Conservation (phyloP, 2,888 invertebrate species). For the Pyrgus malvae region DNA sequence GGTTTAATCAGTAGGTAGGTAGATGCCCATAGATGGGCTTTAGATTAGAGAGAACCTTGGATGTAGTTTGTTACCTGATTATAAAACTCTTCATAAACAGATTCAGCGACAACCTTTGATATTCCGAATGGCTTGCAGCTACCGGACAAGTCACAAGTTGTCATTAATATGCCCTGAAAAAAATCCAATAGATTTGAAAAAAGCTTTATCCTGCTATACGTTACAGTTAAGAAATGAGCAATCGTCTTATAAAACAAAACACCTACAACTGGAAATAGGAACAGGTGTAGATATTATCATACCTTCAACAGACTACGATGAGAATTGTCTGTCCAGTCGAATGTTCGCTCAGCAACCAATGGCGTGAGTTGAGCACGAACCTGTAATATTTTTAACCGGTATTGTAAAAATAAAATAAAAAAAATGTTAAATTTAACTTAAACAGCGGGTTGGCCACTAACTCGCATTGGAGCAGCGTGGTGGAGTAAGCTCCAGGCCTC, state of each 20-base stretch:
- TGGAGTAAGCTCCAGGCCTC: too few species aligned
- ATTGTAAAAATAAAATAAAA: background rate
- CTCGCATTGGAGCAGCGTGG: too few species aligned
- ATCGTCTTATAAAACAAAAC: too few species aligned
- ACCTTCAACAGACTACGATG: constrained; percentile 81
- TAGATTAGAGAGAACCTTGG: too few species aligned
- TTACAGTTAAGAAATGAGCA: too few species aligned
- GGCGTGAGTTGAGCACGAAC: constrained; percentile 76
- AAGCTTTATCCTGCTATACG: too few species aligned
- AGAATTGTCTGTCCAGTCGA: constrained; percentile 70
- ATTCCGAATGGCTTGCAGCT: constrained; percentile 82
- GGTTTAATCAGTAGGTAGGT: too few species aligned
- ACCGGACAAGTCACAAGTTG: constrained; percentile 83
- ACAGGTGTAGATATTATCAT: background rate
- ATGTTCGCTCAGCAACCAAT: constrained; percentile 66
- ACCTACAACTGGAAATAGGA: too few species aligned
- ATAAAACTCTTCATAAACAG: constrained; percentile 81
- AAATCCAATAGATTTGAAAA: too few species aligned
- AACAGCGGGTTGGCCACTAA: too few species aligned
- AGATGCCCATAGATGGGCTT: too few species aligned
- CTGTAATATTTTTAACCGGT: constrained; percentile 34
- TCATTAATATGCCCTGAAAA: constrained; percentile 78
- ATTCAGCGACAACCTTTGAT: constrained; percentile 74
- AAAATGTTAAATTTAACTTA: too few species aligned
- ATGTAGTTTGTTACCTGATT: constrained; percentile 55